Conservation (phyloP, 30 jellyfish, hydroid and myxozoan genomes). For the Nemopilema nomurai region DNA sequence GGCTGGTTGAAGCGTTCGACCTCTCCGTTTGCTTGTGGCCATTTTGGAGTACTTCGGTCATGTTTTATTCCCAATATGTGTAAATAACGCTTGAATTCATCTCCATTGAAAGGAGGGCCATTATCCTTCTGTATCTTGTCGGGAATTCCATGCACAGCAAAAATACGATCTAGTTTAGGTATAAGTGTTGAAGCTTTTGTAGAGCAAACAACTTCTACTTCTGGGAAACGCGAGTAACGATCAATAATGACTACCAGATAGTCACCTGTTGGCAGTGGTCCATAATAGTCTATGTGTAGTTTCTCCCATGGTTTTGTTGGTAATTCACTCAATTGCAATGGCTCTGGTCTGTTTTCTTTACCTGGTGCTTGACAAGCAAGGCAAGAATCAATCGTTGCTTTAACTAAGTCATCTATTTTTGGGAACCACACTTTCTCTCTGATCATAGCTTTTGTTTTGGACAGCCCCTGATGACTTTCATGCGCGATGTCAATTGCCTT, state of each 20-base stretch:
- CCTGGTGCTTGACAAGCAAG: no score
- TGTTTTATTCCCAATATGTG: not conserved
- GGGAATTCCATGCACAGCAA: slow-evolving; percentile 32
- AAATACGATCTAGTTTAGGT: slow-evolving; percentile 22
- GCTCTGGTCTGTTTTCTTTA: slow-evolving; percentile 16
- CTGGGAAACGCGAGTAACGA: slow-evolving; percentile 48
- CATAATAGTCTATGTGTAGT: slow-evolving; percentile 23
- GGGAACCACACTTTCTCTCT: slow-evolving; percentile 44
- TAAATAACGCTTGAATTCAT: slow-evolving; percentile 9
- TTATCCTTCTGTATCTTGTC: slow-evolving; percentile 10
- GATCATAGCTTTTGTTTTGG: slow-evolving; percentile 13
- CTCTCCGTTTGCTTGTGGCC: no score
- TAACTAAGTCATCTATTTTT: slow-evolving; percentile 7
- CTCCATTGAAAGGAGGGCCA: slow-evolving; percentile 47
- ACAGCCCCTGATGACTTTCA: slow-evolving; percentile 41
- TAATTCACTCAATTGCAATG: not conserved
- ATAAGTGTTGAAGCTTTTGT: slow-evolving; percentile 21
- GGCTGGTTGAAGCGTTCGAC: slow-evolving; percentile 22
- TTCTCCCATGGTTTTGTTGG: slow-evolving; percentile 43
- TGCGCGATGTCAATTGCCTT: slow-evolving; percentile 35
- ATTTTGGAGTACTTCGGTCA: not conserved
- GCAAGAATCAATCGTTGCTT: no score
- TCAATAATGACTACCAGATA: slow-evolving; percentile 15
- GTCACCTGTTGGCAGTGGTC: slow-evolving; percentile 43
- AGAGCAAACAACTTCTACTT: slow-evolving; percentile 38